phyloP scores from a whole-genome alignment of 1,140 invertebrate genomes.

The Bombus difficillimus region DNA sequence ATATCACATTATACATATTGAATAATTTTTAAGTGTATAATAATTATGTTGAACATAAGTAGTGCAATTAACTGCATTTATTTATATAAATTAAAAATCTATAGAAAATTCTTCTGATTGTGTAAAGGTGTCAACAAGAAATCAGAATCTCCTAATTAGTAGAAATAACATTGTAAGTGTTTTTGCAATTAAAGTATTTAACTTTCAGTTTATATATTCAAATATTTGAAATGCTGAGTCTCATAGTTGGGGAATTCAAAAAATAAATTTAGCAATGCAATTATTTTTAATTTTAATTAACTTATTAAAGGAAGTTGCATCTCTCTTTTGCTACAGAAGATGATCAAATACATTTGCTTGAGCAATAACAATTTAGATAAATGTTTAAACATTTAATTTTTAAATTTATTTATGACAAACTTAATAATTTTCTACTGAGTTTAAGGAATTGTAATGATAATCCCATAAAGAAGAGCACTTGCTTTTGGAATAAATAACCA shows the following conservation, averaged over 20 bases:
- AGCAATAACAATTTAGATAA: background rate
- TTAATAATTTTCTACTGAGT: background rate
- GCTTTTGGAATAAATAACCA: background rate
- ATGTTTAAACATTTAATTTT: too few species aligned
- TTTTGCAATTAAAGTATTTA: background rate
- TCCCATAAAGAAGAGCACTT: background rate
- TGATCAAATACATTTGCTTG: background rate
- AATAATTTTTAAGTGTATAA: background rate
- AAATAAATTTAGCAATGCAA: background rate
- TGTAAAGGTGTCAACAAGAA: background rate
- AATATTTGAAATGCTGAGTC: background rate
- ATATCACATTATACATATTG: background rate
- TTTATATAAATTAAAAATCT: conserved; percentile 1
- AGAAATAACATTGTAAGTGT: background rate
- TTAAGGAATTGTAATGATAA: background rate
- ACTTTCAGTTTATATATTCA: background rate
- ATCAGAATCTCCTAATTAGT: background rate
- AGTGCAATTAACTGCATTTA: too few species aligned
- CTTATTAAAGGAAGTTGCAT: background rate
- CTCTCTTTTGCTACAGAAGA: background rate
- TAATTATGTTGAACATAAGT: background rate
- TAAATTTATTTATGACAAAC: too few species aligned
- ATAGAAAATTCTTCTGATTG: background rate
- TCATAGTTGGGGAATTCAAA: background rate
- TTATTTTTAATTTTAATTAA: background rate